Evolutionary conservation across 1,140 invertebrate genomes (phyloP), one percentile per base, ranked within the genome.

Genomic region (Venustaconcha ellipsiformis): DNA sequence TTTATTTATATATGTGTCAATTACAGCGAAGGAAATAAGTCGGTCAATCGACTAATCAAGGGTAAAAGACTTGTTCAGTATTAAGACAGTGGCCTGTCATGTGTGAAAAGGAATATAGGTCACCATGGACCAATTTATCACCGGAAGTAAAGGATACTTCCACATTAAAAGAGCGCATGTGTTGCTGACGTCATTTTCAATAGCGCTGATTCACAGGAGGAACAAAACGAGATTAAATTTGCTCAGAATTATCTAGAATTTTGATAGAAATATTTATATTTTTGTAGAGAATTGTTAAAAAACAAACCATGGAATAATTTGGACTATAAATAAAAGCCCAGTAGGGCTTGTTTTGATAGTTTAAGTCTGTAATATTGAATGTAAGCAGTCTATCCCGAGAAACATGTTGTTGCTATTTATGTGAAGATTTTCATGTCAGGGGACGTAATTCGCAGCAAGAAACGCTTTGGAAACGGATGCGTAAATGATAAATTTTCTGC

Each of bases 141-240:
- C 74, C 74, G 71, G 76, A 70, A 73, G 64, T 69, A 69, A 58
- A 60, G 59, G 55, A 8, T 30, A 67, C 59, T 64, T 48, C 17
- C 65, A 55, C 37, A 20, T 55, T 15, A 37, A 48, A n/a, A 58
- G 2, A 74, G 69, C 76, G 78, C 81, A 76, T 82, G 82, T 77
- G 79, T 48, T 5, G 26, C 58, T 86, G 79, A 80, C 82, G 82
- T 83, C 82, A 84, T 72, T 78, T 82, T 82, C 84, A 79, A 84
- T 74, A 77, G 59, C 75, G 84, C 84, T 82, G 80, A 82, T 69
- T 86, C 83, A 83, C 82, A 74, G 72, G 64, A 74, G 69, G 72
- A 63, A 58, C 37, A 72, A 67, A 62, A 58, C 60, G 37, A 59
- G 70, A 70, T 62, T 73, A 72, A 26, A 63, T 78, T 68, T 63